These are phyloP conservation scores for Rhincodon typus DNA, from an alignment of 2,797 vertebrate species.

Conservation along the genomic window DNA sequence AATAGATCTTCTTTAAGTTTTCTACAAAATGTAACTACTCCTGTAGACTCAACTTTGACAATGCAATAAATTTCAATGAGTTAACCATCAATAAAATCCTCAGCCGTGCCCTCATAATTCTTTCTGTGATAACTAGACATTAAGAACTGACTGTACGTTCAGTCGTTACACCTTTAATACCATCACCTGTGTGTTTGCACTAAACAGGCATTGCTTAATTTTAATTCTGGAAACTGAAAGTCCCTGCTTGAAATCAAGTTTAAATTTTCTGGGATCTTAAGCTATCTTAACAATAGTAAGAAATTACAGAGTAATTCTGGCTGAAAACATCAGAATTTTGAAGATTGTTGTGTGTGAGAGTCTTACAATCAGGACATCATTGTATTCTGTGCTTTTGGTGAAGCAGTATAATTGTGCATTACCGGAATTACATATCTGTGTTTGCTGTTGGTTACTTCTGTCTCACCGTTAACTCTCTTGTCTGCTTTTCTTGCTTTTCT, in stretches of 20 bases:
- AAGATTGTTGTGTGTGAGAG: neutral
- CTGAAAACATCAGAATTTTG: neutral
- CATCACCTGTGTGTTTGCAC: neutral
- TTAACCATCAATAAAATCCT: neutral
- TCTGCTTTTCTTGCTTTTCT: conserved; percentile 39
- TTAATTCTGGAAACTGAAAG: neutral
- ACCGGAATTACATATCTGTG: neutral
- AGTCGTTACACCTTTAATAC: neutral
- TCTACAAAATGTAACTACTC: neutral
- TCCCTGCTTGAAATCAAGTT: neutral
- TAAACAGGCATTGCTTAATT: neutral
- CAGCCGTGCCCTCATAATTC: neutral
- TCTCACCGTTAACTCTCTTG: conserved; percentile 41
- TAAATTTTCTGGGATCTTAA: neutral
- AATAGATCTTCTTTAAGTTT: neutral
- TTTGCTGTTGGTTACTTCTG: conserved; percentile 15
- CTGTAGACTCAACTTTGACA: neutral
- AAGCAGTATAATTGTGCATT: neutral
- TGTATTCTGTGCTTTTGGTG: neutral
- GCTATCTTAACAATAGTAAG: neutral
- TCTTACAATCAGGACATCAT: neutral
- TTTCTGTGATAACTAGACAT: neutral
- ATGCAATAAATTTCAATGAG: neutral
- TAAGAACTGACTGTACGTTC: neutral
- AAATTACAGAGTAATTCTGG: neutral